Evolutionary conservation across 2,797 vertebrate species (phyloP).

Genomic region (Australoheros facetus): DNA sequence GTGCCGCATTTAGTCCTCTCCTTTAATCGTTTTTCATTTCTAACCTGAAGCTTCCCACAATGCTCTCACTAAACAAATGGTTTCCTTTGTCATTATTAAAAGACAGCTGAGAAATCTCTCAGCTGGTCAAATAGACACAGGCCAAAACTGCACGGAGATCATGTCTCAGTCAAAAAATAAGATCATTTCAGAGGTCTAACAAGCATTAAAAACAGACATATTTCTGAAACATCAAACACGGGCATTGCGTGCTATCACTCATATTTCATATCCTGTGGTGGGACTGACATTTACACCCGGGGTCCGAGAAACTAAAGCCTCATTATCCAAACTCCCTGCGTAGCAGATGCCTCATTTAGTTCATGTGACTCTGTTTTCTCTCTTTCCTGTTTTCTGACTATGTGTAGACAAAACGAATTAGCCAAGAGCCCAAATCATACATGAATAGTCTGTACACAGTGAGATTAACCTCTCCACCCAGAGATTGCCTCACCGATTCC

Average conservation of each 20-base stretch:
- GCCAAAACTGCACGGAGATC: conserved; percentile 31
- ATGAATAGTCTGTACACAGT: conserved; percentile 10
- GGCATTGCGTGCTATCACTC: conserved; percentile 43
- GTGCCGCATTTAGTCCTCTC: not conserved
- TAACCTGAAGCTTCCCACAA: conserved; percentile 32
- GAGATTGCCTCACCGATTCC: conserved; percentile 33
- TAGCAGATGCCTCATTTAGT: conserved; percentile 63
- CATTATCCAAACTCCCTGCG: conserved; percentile 61
- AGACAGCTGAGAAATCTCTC: conserved; percentile 71
- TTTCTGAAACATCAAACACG: conserved; percentile 38
- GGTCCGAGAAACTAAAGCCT: conserved; percentile 57
- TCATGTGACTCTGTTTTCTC: conserved; percentile 60
- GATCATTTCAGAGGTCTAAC: conserved; percentile 32
- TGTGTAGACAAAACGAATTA: conserved; percentile 37
- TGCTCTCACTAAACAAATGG: conserved; percentile 57
- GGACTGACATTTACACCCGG: conserved; percentile 56
- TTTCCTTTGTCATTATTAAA: conserved; percentile 63
- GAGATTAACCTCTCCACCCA: conserved; percentile 19
- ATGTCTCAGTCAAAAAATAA: conserved; percentile 45
- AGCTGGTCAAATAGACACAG: conserved; percentile 23
- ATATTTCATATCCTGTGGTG: conserved; percentile 44
- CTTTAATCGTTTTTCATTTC: conserved; percentile 32
- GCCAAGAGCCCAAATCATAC: conserved; percentile 8
- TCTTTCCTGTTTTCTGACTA: conserved; percentile 30
- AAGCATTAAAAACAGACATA: conserved; percentile 20